These are phyloP conservation scores for Labeo catla DNA, from an alignment of 2,113 vertebrate species.

Conservation along the genomic window DNA sequence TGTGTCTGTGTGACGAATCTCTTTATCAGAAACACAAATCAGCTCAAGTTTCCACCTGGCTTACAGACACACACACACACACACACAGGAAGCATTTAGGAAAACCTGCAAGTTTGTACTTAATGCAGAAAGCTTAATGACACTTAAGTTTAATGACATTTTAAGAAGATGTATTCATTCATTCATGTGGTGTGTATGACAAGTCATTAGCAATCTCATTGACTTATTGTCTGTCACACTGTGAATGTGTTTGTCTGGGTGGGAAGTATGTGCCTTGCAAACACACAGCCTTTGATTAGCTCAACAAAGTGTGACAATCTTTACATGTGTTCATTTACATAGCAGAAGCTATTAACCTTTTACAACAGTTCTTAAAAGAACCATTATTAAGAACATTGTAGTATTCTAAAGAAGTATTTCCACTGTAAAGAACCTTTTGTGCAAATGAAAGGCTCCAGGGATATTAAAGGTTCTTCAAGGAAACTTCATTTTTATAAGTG, in stretches of 20 bases:
- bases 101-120: not conserved
- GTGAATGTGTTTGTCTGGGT: conserved; percentile 3
- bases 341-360: not conserved
- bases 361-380: not conserved
- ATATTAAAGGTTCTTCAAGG: too few relatives aligned
- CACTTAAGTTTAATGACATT: not conserved
- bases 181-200: not conserved
- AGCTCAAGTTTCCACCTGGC: not conserved
- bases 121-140: not conserved
- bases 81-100: not conserved
- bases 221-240: not conserved
- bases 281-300: not conserved
- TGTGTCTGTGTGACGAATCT: not conserved
- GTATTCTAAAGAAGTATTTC: not conserved
- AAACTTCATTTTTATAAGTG: too few relatives aligned
- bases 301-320: not conserved
- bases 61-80: not conserved
- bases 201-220: not conserved
- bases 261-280: not conserved
- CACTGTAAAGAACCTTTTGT: not conserved
- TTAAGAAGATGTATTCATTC: not conserved
- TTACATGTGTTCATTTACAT: not conserved
- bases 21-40: not conserved
- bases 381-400: not conserved
- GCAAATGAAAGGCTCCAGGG: not conserved